A percentile compares a stretch with the other conserved stretches of the same genome.
These are phyloP conservation scores for Oscarella lobularis DNA, from an alignment of 37 sponge, comb jelly and placozoan species.

Conservation along the genomic window DNA sequence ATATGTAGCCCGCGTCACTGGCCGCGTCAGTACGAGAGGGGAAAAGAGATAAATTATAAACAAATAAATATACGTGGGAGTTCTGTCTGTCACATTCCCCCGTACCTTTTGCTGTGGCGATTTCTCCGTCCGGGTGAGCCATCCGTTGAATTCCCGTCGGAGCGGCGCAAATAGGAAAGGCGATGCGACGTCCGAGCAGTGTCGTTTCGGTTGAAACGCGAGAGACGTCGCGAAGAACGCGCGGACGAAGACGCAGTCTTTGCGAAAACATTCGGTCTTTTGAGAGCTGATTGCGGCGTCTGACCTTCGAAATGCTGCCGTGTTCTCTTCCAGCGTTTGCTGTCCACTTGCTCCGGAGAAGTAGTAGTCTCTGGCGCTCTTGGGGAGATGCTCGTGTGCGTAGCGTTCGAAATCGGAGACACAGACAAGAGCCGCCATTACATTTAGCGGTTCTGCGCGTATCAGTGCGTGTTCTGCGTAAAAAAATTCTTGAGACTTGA, in stretches of 20 bases:
- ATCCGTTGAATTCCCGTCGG: slow-evolving; percentile 84
- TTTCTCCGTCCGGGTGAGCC: slow-evolving; percentile 81
- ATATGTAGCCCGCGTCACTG: too few relatives aligned
- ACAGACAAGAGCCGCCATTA: slow-evolving; percentile 7
- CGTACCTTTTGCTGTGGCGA: slow-evolving; percentile 69
- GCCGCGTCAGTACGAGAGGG: too few relatives aligned
- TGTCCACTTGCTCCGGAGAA: slow-evolving; percentile 64
- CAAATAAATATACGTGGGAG: too few relatives aligned
- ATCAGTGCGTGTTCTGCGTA: too few relatives aligned
- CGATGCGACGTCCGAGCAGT: slow-evolving; percentile 46
- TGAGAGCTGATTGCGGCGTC: neutral
- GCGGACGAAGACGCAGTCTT: slow-evolving; percentile 59
- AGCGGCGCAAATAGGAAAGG: slow-evolving; percentile 62
- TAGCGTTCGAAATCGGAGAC: slow-evolving; percentile 48
- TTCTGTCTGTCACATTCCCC: too few relatives aligned
- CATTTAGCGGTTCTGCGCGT: too few relatives aligned
- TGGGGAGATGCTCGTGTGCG: slow-evolving; percentile 31
- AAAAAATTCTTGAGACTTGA: too few relatives aligned
- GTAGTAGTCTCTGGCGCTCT: slow-evolving; percentile 67
- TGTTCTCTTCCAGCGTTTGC: slow-evolving; percentile 67
- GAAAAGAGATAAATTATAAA: too few relatives aligned
- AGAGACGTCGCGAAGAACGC: slow-evolving; percentile 57
- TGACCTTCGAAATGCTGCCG: slow-evolving; percentile 36
- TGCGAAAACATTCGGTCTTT: too few relatives aligned
- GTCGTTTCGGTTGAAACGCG: slow-evolving; percentile 15